Evolutionary conservation across 2,888 invertebrate species (phyloP).

Genomic region (Andricus quercusramuli): DNA sequence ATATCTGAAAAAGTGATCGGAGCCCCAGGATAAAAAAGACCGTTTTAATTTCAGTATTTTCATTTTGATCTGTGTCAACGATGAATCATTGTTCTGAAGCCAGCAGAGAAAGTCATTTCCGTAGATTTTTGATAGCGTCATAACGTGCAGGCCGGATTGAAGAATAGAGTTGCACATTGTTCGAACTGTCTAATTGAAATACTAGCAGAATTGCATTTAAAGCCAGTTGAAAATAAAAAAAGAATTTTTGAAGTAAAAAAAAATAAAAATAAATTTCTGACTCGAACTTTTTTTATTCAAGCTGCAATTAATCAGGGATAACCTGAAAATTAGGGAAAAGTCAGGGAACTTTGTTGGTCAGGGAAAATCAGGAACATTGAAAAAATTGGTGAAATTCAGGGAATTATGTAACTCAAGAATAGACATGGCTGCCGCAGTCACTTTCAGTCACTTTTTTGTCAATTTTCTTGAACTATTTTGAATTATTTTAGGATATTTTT

Average conservation of each 20-base stretch:
- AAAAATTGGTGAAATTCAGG: too few relatives aligned
- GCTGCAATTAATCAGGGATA: too few relatives aligned
- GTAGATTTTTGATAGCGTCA: conserved; percentile 27
- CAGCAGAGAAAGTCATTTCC: conserved; percentile 38
- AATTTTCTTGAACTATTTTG: too few relatives aligned
- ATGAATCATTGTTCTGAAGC: conserved; percentile 34
- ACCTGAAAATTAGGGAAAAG: too few relatives aligned
- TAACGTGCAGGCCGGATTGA: background rate
- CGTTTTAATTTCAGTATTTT: conserved; percentile 35
- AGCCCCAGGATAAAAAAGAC: conserved; percentile 6
- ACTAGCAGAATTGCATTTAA: background rate
- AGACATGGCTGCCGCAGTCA: too few relatives aligned
- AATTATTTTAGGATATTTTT: too few relatives aligned
- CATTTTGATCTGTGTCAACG: conserved; percentile 38
- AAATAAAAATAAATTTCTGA: background rate
- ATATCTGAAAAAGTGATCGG: conserved; percentile 9
- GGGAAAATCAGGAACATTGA: too few relatives aligned
- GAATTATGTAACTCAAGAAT: too few relatives aligned
- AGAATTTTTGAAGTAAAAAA: background rate
- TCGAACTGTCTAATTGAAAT: background rate
- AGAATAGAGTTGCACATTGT: conserved; percentile 14
- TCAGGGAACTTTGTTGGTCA: too few relatives aligned
- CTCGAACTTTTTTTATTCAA: too few relatives aligned
- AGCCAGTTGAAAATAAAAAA: background rate
- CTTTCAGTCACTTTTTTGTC: too few relatives aligned